phyloP scores from a whole-genome alignment of 2,113 vertebrate species.

The Trogon surrucura region DNA sequence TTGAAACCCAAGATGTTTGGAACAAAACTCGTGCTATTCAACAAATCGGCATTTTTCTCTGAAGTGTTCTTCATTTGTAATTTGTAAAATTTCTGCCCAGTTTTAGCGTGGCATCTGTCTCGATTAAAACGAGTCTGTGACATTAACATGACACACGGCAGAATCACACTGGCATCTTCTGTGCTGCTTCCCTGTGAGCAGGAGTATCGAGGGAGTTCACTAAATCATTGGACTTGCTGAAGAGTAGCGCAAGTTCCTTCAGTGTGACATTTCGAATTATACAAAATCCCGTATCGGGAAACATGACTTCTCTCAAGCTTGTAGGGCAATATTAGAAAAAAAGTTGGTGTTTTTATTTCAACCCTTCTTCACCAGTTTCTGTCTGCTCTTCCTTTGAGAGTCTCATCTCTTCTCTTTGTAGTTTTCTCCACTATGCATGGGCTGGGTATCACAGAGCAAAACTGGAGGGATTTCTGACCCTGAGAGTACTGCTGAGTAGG shows the following conservation, averaged over 20 bases:
- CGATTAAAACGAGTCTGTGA: neutral
- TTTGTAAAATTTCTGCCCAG: slow-evolving; percentile 3
- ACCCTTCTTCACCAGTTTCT: neutral
- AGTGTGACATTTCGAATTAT: neutral
- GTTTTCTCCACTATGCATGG: neutral
- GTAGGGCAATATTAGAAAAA: neutral
- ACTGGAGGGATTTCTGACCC: neutral
- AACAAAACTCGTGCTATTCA: slow-evolving; percentile 12
- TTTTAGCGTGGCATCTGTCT: neutral
- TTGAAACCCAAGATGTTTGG: slow-evolving; percentile 39
- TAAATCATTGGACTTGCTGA: neutral
- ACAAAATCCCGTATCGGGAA: neutral
- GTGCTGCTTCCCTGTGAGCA: neutral
- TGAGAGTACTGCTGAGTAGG: neutral
- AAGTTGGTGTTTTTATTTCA: neutral
- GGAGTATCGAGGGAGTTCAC: neutral
- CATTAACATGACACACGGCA: neutral
- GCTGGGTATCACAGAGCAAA: neutral
- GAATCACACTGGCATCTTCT: neutral
- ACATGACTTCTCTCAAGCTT: neutral
- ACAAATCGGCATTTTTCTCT: neutral
- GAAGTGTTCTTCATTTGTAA: neutral
- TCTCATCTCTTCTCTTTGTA: neutral
- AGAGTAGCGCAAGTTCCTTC: neutral
- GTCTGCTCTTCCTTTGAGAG: neutral